These are phyloP conservation scores for Epinotia nisella DNA, from an alignment of 2,888 invertebrate genomes.

Conservation along the genomic window DNA sequence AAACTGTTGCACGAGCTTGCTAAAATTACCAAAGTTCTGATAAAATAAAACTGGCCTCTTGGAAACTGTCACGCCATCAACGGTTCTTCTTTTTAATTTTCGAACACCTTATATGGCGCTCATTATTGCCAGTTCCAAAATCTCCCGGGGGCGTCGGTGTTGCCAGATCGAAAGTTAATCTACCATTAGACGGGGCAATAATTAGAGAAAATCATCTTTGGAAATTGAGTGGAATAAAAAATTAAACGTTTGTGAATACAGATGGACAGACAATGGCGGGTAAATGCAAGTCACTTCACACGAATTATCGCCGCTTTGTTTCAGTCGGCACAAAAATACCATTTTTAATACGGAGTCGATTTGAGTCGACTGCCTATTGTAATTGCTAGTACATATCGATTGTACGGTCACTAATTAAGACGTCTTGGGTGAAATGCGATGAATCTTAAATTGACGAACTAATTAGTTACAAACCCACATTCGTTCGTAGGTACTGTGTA, in stretches of 20 bases:
- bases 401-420: slow-evolving; percentile 71
- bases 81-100: slow-evolving; percentile 51
- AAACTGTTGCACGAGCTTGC: slow-evolving; percentile 10
- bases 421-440: slow-evolving; percentile 46
- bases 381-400: slow-evolving; percentile 63
- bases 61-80: slow-evolving; percentile 47
- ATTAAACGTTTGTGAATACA: slow-evolving; percentile 73
- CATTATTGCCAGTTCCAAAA: slow-evolving; percentile 54
- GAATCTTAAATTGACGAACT: slow-evolving; percentile 31
- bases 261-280: slow-evolving; percentile 70
- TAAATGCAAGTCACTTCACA: slow-evolving; percentile 83
- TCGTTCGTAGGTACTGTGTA: no score
- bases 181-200: slow-evolving; percentile 57
- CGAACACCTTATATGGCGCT: slow-evolving; percentile 55
- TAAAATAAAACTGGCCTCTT: slow-evolving; percentile 55
- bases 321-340: slow-evolving; percentile 77
- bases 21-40: slow-evolving; percentile 53
- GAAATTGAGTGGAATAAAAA: slow-evolving; percentile 65
- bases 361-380: slow-evolving; percentile 64
- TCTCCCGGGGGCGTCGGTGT: slow-evolving; percentile 47
- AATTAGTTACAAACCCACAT: slow-evolving; percentile 1
- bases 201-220: slow-evolving; percentile 77
- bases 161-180: slow-evolving; percentile 51
- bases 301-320: slow-evolving; percentile 79
- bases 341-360: slow-evolving; percentile 67